A percentile compares a stretch with the other conserved stretches of the same genome.
Evolutionary conservation across 35 echinoderm and acorn worm species (phyloP).

Genomic region (Lytechinus pictus): DNA sequence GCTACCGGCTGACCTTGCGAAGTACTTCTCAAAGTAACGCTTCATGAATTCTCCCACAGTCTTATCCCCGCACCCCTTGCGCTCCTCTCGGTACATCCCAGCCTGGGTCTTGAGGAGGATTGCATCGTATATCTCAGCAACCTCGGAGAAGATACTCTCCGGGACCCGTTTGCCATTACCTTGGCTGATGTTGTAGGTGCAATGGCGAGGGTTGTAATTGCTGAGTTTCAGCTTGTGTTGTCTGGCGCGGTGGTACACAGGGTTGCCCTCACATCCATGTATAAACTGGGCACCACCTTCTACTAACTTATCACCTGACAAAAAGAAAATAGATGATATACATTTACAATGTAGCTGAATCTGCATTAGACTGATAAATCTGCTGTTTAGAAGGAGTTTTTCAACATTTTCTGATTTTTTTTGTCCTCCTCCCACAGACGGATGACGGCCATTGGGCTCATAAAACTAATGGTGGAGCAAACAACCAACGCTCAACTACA

Average conservation of each 20-base stretch:
- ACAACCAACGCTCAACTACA: too few species aligned
- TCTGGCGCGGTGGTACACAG: slow-evolving; percentile 16
- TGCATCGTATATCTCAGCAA: neutral
- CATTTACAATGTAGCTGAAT: neutral
- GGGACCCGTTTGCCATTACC: neutral
- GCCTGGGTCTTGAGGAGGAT: slow-evolving; percentile 15
- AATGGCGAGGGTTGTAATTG: neutral
- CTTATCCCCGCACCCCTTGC: slow-evolving; percentile 22
- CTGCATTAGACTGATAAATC: neutral
- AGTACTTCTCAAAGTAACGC: slow-evolving; percentile 21
- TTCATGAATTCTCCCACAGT: slow-evolving; percentile 33
- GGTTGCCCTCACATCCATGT: slow-evolving; percentile 50
- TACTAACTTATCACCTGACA: neutral
- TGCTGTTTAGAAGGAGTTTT: too few species aligned
- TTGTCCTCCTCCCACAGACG: too few species aligned
- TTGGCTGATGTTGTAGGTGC: neutral
- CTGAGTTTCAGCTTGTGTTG: neutral
- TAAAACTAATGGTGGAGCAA: too few species aligned
- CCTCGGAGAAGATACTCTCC: neutral
- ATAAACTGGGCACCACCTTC: slow-evolving; percentile 46
- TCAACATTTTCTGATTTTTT: too few species aligned
- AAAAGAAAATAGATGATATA: neutral
- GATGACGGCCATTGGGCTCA: too few species aligned
- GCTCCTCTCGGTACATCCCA: neutral
- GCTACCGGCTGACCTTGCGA: neutral